phyloP scores from a whole-genome alignment of 1,140 invertebrate genomes.

The Hyles vespertilio region DNA sequence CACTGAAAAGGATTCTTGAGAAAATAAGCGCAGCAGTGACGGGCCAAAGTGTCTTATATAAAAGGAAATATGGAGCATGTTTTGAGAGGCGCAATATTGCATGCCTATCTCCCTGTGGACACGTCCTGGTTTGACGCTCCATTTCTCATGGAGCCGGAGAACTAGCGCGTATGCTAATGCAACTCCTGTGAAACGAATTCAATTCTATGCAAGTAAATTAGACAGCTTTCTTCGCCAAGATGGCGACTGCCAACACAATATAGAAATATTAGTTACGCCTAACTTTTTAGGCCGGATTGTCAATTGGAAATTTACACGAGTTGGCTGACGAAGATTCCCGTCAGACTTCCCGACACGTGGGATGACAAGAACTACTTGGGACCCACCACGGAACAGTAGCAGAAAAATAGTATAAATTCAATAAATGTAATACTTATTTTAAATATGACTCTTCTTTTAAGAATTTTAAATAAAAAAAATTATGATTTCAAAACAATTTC shows the following conservation, averaged over 20 bases:
- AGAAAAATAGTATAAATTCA: too few relatives aligned
- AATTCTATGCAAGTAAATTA: too few relatives aligned
- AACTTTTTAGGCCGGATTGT: conserved; percentile 50
- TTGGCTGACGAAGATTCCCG: conserved; percentile 50
- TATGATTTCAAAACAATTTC: too few relatives aligned
- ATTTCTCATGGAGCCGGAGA: not conserved
- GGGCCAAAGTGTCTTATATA: not conserved
- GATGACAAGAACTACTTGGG: conserved; percentile 43
- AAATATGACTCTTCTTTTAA: too few relatives aligned
- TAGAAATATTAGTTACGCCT: not conserved
- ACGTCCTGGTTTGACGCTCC: too few relatives aligned
- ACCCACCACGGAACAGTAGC: not conserved
- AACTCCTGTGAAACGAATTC: not conserved
- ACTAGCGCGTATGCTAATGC: not conserved
- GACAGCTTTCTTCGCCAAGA: too few relatives aligned
- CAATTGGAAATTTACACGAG: conserved; percentile 61
- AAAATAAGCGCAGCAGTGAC: conserved; percentile 10
- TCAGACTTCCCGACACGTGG: conserved; percentile 54
- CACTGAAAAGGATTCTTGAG: conserved; percentile 12
- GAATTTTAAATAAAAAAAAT: too few relatives aligned
- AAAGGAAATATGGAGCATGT: conserved; percentile 8
- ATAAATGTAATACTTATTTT: too few relatives aligned
- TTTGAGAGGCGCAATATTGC: conserved; percentile 7
- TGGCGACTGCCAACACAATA: too few relatives aligned
- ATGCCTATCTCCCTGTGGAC: not conserved